Percentiles rank a stretch among this genome's conserved stretches.
Evolutionary conservation across 2,888 invertebrate genomes (phyloP).

Genomic region (Macaria liturata): DNA sequence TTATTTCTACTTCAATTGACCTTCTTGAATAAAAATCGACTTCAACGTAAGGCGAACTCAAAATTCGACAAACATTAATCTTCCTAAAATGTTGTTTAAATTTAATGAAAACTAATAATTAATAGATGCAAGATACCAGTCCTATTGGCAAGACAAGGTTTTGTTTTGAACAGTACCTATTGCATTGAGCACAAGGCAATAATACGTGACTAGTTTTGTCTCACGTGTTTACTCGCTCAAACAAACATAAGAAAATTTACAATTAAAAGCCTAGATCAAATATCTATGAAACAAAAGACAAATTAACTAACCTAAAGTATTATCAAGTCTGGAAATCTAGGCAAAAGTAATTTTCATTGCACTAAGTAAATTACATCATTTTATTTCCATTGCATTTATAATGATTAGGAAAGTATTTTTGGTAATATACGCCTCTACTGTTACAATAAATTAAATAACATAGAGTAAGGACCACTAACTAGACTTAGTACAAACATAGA

Average conservation of each 20-base stretch:
- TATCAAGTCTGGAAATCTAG: too few relatives aligned
- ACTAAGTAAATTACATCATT: slow-evolving; percentile 3
- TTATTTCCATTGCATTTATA: slow-evolving; percentile 20
- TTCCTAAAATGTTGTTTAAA: neutral
- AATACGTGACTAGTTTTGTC: slow-evolving; percentile 33
- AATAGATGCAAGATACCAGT: slow-evolving; percentile 16
- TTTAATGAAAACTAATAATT: neutral
- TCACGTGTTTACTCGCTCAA: too few relatives aligned
- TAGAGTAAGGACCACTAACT: slow-evolving; percentile 10
- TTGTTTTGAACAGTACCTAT: slow-evolving; percentile 24
- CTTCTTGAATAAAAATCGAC: too few relatives aligned
- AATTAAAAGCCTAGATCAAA: neutral
- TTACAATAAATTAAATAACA: slow-evolving; percentile 7
- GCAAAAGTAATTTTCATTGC: neutral
- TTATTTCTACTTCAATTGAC: too few relatives aligned
- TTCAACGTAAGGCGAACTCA: too few relatives aligned
- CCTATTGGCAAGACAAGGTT: slow-evolving; percentile 53
- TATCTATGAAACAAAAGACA: neutral
- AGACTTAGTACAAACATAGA: slow-evolving; percentile 11
- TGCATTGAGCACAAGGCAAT: slow-evolving; percentile 45
- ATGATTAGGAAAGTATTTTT: slow-evolving; percentile 24
- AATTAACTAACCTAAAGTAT: too few relatives aligned
- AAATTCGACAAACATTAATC: too few relatives aligned
- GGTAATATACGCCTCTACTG: slow-evolving; percentile 19
- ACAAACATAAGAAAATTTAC: slow-evolving; percentile 4